Evolutionary conservation across 1,140 invertebrate species (phyloP).

Genomic region (Bicyclus anynana): DNA sequence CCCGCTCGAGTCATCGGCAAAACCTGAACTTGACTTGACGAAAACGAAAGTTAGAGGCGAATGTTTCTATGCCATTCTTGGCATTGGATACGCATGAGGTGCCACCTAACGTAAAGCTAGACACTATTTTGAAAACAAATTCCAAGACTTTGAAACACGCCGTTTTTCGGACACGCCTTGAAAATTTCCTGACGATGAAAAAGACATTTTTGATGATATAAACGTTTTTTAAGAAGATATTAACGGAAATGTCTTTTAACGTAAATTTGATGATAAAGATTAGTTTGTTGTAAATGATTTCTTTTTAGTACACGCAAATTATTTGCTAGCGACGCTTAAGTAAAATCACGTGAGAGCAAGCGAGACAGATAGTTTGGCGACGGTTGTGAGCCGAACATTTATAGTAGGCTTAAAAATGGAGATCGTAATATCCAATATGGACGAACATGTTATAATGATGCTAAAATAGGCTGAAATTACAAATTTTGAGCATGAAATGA

Average conservation of each 20-base stretch:
- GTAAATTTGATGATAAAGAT: constrained; percentile 13
- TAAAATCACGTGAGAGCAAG: constrained; percentile 37
- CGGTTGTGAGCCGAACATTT: constrained; percentile 20
- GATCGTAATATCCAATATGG: constrained; percentile 1
- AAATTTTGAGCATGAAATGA: neutral
- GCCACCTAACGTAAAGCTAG: constrained; percentile 35
- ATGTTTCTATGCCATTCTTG: constrained; percentile 74
- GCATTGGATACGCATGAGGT: constrained; percentile 55
- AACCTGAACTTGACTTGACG: constrained; percentile 76
- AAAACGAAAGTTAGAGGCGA: constrained; percentile 74
- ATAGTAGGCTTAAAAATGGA: constrained; percentile 22
- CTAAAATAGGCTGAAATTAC: neutral
- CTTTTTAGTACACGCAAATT: constrained; percentile 25
- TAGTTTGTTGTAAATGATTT: constrained; percentile 12
- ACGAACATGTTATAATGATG: neutral
- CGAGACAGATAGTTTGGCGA: constrained; percentile 36
- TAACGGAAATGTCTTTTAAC: neutral
- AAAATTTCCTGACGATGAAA: constrained; percentile 16
- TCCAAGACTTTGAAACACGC: constrained; percentile 14
- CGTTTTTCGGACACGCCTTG: constrained; percentile 21
- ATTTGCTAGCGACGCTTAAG: constrained; percentile 21
- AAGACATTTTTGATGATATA: constrained; percentile 4
- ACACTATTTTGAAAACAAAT: constrained; percentile 31
- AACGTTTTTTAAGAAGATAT: neutral
- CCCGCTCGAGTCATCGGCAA: constrained; percentile 64